phyloP scores from a whole-genome alignment of 2,797 vertebrate species.

The Gallinago nigripennis region DNA sequence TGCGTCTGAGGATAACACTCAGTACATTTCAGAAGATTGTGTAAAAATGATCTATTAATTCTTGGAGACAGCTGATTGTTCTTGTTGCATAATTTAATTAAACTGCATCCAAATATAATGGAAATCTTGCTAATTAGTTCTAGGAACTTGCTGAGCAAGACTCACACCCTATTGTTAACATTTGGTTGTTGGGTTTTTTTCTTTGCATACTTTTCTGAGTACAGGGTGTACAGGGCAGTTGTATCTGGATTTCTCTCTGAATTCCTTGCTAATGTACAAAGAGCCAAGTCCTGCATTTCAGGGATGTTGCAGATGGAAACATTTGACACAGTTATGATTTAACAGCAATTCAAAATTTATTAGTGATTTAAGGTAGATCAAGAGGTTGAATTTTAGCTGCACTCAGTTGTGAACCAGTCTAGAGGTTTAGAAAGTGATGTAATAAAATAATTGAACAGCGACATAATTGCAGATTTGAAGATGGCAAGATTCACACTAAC shows the following conservation, averaged over 20 bases:
- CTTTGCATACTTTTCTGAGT: background rate
- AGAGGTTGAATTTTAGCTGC: background rate
- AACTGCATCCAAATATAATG: constrained; percentile 40
- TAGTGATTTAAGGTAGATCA: background rate
- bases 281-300: background rate
- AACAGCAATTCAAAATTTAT: background rate
- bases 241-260: background rate
- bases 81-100: constrained; percentile 54
- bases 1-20: background rate
- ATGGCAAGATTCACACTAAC: background rate
- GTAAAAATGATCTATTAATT: constrained; percentile 50
- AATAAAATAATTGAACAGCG: background rate
- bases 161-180: background rate
- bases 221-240: background rate
- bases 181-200: background rate
- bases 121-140: constrained; percentile 27
- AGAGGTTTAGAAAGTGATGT: background rate
- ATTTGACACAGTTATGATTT: background rate
- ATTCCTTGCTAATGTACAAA: background rate
- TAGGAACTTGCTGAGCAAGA: constrained; percentile 22
- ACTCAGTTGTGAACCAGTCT: background rate
- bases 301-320: background rate
- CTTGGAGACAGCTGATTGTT: background rate
- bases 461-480: background rate
- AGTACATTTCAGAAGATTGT: background rate